A percentile compares a stretch with the other conserved stretches of the same genome.
Evolutionary conservation across 2,888 invertebrate species (phyloP).

Genomic region (Drosophila villosipedis): DNA sequence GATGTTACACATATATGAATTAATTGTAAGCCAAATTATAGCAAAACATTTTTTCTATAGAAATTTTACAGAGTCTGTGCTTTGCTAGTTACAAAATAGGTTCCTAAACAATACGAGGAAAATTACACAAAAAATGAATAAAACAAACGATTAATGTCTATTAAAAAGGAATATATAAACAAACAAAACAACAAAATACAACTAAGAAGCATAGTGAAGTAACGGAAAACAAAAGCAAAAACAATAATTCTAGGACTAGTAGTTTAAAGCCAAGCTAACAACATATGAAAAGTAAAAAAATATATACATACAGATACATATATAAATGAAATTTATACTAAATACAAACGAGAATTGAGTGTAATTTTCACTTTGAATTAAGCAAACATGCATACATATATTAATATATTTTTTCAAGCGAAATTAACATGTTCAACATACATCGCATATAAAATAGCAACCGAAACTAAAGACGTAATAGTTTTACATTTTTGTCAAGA

Average conservation of each 20-base stretch:
- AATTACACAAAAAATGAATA: constrained; percentile 31
- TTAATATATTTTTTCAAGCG: constrained; percentile 67
- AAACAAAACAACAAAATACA: constrained; percentile 9
- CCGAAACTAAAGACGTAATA: constrained; percentile 69
- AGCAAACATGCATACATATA: constrained; percentile 23
- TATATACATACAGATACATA: constrained; percentile 35
- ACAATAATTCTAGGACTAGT: constrained; percentile 66
- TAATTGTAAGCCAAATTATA: constrained; percentile 74
- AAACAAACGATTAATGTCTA: constrained; percentile 13
- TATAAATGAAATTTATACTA: constrained; percentile 56
- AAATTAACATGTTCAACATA: constrained; percentile 74
- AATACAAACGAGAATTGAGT: constrained; percentile 12
- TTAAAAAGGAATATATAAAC: constrained; percentile 4
- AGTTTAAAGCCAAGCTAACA: constrained; percentile 76
- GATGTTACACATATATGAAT: constrained; percentile 75
- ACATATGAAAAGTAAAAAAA: constrained; percentile 55
- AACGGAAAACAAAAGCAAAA: constrained; percentile 51
- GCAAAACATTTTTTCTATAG: constrained; percentile 68
- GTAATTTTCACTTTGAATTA: constrained; percentile 42
- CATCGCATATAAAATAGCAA: constrained; percentile 50
- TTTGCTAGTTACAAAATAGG: constrained; percentile 78
- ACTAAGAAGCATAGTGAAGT: constrained; percentile 35
- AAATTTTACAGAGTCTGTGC: constrained; percentile 66
- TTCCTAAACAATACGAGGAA: constrained; percentile 63
- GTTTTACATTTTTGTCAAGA: constrained; percentile 38